Base-by-base conservation (phyloP, 2,113 vertebrate genomes). In the Paradoxurus hermaphroditus region DNA sequence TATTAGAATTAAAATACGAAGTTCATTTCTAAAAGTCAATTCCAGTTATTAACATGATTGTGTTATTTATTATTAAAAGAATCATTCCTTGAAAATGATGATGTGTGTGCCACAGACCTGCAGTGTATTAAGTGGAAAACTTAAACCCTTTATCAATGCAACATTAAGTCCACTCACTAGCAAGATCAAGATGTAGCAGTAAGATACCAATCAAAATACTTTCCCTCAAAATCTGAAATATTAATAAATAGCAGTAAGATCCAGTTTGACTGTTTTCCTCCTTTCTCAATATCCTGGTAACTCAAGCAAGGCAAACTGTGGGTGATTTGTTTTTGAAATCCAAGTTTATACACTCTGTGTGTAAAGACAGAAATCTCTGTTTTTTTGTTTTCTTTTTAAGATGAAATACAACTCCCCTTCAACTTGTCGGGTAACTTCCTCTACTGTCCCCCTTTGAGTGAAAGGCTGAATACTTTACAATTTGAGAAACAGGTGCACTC, bases 301-400 rank as follows among this genome's bases (percentile, higher is more conserved):
- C 72, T 83, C 86, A 86, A 91, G 72, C 82, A 91, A 82, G 95
- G 31, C 49, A 95, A 89, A 96, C 19, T 70, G 44, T 44, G 14
- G 75, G 84, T 95, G 81, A 94, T 85, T 96, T 95, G n/a, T 87
- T 90, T 94, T 70, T 49, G 41, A 86, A 90, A 91, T 89, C n/a
- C 27, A 83, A 79, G 53, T 90, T 36, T 92, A 56, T 90, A 44
- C 1, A 90, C 23, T 56, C 14, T 36, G 56, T 68, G 14, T 65
- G 10, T 63, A 88, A 91, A 88, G 84, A 96, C 14, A 41, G 41
- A 7, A 77, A 88, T 67, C 10, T 23, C 0, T n/a, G n/a, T n/a
- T n/a, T n/a, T n/a, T n/a, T n/a, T n/a, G n/a, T n/a, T 14, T 65
- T 87, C 67, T 34, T 65, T 51, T 53, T 68, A n/a, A 62, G 23